Evolutionary conservation across 2,797 vertebrate species (phyloP), one percentile per base, ranked within the genome.

Genomic region (Cyprinella venusta): DNA sequence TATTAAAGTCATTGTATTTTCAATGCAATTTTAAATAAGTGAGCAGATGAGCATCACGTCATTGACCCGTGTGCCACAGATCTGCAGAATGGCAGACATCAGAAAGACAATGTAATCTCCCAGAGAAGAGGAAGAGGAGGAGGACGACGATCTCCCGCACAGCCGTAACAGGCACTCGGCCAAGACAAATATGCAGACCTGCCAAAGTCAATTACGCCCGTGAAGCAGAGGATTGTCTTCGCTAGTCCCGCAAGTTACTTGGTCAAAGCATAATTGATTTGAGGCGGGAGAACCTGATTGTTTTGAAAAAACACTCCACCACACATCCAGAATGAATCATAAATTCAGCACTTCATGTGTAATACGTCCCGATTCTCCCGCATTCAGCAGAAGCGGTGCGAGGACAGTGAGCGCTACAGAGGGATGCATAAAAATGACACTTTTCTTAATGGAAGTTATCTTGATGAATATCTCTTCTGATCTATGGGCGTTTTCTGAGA

Each of bases 141-240:
- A 78, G 87, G 86, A 89, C 92, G 90, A 91, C 90, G 90, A 86
- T 88, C 71, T 89, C 83, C 82, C 89, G 79, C 81, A 87, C 87
- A 88, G 88, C 87, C 82, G 91, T 87, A 87, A 86, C 83, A 83
- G 88, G 90, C 89, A 79, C 63, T 19, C 21, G 36, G 76, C 84
- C 86, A 87, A 88, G 52, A 63, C 77, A 86, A 86, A 88, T 86
- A 86, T 84, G 83, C 81, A 61, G 84, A 85, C 76, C 81, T 89
- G 88, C 78, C 88, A 86, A 79, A 87, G 63, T 72, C 83, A 87
- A 88, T 88, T 85, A 88, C 81, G 59, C 63, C 76, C 71, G 72
- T 82, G 85, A 88, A 86, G 77, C 76, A 40, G 85, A 82, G 80
- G 77, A 85, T 85, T 86, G 86, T 84, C 80, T 84, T 82, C 74